Conservation (phyloP, 2,113 vertebrate genomes). For the Mustela nigripes region DNA sequence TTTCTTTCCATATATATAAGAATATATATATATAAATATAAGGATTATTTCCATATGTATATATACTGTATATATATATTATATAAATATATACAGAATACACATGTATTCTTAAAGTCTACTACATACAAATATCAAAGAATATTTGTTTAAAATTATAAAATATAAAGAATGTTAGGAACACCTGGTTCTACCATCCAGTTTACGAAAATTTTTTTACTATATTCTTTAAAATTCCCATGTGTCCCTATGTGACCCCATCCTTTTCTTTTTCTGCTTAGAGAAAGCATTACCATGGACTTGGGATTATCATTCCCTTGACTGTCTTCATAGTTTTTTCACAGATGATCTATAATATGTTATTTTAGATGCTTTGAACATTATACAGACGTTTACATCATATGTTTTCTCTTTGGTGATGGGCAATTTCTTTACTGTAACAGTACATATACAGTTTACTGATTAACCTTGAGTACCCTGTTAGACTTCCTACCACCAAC, state of each 20-base stretch:
- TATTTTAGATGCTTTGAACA: not conserved
- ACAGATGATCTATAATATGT: not conserved
- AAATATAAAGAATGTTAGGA: not conserved
- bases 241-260: not conserved
- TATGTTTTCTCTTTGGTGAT: not conserved
- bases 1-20: not conserved
- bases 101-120: not conserved
- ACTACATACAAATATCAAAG: not conserved
- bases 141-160: slow-evolving; percentile 12
- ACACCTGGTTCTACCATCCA: not conserved
- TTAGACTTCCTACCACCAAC: not conserved
- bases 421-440: not conserved
- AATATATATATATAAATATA: no score
- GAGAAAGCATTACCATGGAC: not conserved
- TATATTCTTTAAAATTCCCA: not conserved
- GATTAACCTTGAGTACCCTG: not conserved
- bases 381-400: not conserved
- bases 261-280: not conserved
- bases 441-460: not conserved
- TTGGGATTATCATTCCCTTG: not conserved
- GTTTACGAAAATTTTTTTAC: not conserved
- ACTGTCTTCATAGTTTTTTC: not conserved
- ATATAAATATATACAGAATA: no score
- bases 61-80: no score
- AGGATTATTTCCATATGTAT: no score